Conservation (phyloP, 2,888 invertebrate species). For the Eutolmus rufibarbis region DNA sequence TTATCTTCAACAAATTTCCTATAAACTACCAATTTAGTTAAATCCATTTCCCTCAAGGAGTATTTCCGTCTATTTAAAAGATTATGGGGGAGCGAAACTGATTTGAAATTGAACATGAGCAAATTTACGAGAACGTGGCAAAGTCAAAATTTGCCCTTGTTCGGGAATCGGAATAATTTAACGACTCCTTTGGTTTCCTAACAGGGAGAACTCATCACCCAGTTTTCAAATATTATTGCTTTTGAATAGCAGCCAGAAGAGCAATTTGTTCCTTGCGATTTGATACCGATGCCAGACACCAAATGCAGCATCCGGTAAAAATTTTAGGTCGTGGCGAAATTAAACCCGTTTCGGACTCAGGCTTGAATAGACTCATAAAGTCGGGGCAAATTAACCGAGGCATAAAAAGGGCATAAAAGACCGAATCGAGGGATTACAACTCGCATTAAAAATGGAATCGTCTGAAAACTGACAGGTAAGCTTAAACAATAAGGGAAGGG, state of each 20-base stretch:
- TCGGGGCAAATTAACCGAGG: background rate
- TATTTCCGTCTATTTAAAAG: background rate
- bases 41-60: background rate
- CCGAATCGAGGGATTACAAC: background rate
- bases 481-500: background rate
- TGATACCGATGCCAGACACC: background rate
- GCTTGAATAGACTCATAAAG: background rate
- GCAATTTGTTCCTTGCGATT: background rate
- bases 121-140: background rate
- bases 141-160: background rate
- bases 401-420: background rate
- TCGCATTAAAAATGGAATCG: background rate
- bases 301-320: background rate
- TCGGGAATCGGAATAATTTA: background rate
- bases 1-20: background rate
- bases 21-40: background rate
- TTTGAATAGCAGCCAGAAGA: background rate
- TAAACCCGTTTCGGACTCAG: background rate
- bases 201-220: background rate
- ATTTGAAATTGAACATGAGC: background rate
- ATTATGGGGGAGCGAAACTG: background rate
- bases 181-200: background rate
- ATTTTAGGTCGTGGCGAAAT: background rate
- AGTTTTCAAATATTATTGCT: background rate
- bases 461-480: background rate